Evolutionary conservation across 2,888 invertebrate species (phyloP).

Genomic region (Philonicus albiceps): DNA sequence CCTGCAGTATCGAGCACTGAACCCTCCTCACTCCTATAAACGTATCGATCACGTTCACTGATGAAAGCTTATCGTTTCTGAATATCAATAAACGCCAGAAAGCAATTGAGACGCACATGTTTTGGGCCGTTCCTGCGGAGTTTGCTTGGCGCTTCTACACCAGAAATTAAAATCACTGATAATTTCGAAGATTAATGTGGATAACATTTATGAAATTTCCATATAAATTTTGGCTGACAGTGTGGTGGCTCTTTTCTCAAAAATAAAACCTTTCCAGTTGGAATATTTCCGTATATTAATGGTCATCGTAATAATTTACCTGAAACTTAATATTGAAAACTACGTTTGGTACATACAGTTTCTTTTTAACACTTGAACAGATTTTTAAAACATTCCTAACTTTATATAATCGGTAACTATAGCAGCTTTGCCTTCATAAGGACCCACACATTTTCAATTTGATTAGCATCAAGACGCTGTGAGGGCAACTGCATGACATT

Average conservation of each 20-base stretch:
- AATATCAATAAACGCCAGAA: slow-evolving; percentile 17
- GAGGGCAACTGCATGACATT: no score
- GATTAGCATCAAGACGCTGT: no score
- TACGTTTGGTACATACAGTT: neutral
- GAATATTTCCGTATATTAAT: neutral
- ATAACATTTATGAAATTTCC: slow-evolving; percentile 18
- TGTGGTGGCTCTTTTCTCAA: neutral
- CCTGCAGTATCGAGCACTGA: neutral
- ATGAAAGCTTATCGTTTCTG: slow-evolving; percentile 31
- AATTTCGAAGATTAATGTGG: neutral
- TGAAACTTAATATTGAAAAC: neutral
- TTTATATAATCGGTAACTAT: no score
- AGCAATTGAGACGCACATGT: slow-evolving; percentile 9
- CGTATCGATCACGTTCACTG: slow-evolving; percentile 16
- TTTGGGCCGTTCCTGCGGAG: neutral
- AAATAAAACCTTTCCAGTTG: neutral
- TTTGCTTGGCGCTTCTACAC: neutral
- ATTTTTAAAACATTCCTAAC: no score
- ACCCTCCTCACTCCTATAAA: neutral
- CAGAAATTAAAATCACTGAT: slow-evolving; percentile 18
- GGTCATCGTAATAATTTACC: neutral
- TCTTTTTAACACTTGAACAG: neutral
- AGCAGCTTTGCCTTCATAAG: no score
- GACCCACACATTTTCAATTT: no score
- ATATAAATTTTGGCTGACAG: neutral